These are phyloP conservation scores for Drosophila pseudotalamancana DNA, from an alignment of 2,888 invertebrate species.

Conservation along the genomic window DNA sequence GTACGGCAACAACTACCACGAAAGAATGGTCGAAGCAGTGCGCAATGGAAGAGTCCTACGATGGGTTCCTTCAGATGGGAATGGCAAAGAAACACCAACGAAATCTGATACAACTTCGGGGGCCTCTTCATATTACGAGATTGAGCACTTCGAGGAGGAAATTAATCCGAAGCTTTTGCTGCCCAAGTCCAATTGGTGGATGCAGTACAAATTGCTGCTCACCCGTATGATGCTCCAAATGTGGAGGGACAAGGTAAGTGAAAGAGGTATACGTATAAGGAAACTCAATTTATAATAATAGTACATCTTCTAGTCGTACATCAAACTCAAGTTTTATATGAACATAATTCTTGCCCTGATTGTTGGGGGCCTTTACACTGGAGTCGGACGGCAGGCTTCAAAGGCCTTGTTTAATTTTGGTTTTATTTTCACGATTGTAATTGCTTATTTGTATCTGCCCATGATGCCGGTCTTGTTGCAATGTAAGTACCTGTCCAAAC, in stretches of 20 bases:
- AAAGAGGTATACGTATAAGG: no score
- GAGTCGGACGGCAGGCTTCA: constrained; percentile 92
- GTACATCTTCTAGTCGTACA: constrained; percentile 86
- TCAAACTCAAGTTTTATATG: constrained; percentile 88
- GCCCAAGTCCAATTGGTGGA: constrained; percentile 86
- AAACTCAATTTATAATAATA: not conserved
- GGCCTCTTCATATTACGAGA: constrained; percentile 72
- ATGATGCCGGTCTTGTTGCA: constrained; percentile 92
- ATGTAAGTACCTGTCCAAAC: no score
- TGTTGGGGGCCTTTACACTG: constrained; percentile 89
- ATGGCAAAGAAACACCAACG: constrained; percentile 60
- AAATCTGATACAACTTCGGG: constrained; percentile 81
- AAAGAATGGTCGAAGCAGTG: constrained; percentile 88
- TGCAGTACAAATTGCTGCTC: constrained; percentile 89
- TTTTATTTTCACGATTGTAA: constrained; percentile 91
- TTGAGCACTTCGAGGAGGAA: constrained; percentile 82
- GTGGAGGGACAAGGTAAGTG: constrained; percentile 88
- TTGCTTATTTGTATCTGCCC: constrained; percentile 92
- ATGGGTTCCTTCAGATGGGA: constrained; percentile 84
- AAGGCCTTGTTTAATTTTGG: constrained; percentile 94
- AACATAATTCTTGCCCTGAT: constrained; percentile 89
- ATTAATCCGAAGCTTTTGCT: constrained; percentile 85
- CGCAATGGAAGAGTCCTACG: constrained; percentile 87
- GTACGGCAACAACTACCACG: constrained; percentile 88
- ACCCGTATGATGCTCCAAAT: constrained; percentile 90